A percentile compares a stretch with the other conserved stretches of the same genome.
phyloP scores from a whole-genome alignment of 2,797 vertebrate species.

The Diplodus puntazzo region DNA sequence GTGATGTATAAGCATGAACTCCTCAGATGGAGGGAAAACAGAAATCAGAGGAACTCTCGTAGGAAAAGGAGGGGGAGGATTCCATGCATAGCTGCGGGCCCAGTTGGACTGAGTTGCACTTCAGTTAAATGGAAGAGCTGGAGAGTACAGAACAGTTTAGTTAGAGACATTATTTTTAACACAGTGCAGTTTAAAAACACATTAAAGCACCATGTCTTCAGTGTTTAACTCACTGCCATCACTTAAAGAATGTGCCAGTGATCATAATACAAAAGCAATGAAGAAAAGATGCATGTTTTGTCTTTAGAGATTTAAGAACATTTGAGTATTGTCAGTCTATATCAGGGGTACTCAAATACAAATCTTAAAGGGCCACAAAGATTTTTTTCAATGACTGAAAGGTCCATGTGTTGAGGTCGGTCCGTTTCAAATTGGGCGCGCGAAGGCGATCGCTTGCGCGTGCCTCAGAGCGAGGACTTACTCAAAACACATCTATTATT shows the following conservation, averaged over 20 bases:
- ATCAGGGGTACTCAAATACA: too few relatives aligned
- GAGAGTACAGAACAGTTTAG: slow-evolving; percentile 8
- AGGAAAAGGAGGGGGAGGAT: slow-evolving; percentile 64
- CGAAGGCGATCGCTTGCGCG: too few relatives aligned
- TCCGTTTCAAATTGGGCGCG: too few relatives aligned
- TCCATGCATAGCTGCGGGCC: slow-evolving; percentile 70
- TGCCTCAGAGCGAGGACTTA: too few relatives aligned
- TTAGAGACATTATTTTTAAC: slow-evolving; percentile 4
- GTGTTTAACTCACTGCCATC: neutral
- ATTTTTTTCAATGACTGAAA: too few relatives aligned
- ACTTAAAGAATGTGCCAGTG: neutral
- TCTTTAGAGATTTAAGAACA: neutral
- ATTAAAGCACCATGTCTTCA: neutral
- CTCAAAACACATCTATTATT: too few relatives aligned
- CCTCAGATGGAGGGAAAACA: slow-evolving; percentile 41
- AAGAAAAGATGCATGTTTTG: neutral
- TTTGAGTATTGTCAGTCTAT: neutral
- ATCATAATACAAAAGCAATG: neutral
- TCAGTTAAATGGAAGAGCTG: slow-evolving; percentile 31
- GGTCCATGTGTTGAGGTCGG: too few relatives aligned
- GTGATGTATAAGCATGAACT: neutral
- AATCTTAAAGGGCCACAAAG: too few relatives aligned
- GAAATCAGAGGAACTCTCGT: slow-evolving; percentile 42
- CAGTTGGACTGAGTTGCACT: slow-evolving; percentile 33
- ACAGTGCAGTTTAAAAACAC: neutral